Evolutionary conservation across 2,888 invertebrate genomes (phyloP), one percentile per base, ranked within the genome.

Genomic region (Drosophila subquinaria): DNA sequence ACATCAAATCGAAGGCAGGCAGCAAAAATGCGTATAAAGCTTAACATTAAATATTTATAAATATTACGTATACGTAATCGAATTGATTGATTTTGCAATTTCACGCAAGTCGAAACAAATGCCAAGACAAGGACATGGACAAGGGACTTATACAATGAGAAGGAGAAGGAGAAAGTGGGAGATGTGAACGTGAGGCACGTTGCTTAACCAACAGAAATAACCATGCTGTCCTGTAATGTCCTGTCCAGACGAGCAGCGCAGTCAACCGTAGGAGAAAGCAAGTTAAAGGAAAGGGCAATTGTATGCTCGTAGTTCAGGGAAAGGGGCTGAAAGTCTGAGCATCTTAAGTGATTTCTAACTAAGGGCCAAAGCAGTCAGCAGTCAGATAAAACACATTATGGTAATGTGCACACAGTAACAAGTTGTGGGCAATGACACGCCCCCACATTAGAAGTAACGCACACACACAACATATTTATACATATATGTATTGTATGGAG

Each of bases 51-150:
- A 90, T 88, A 89, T 91, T 90, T 90, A 90, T 83, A 89, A 82
- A 84, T 82, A 88, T 86, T 81, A 73, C 88, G 80, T 87, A 89
- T 89, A 81, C 83, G 87, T 88, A 90, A 91, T 86, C 81, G 82
- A 89, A 90, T 89, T 90, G 91, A 90, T 91, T 90, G 91, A 90
- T 90, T 87, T 76, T 79, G 82, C 87, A 80, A 87, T 87, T 88
- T 82, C 80, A 84, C 80, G 84, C 88, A 81, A 78, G 66, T 61
- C 65, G 72, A 79, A 87, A 89, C 78, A 77, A 88, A 69, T 69
- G 70, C 79, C 61, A 56, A 55, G 48, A 69, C 59, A 57, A 36
- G 42, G n/a, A 23, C 38, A 51, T 60, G 50, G 40, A 70, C 38
- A 51, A 67, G 17, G 17, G 67, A 63, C n/a, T 47, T 36, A 52